Evolutionary conservation across 2,888 invertebrate genomes (phyloP), one percentile per base, ranked within the genome.

Genomic region (Operophtera brumata): DNA sequence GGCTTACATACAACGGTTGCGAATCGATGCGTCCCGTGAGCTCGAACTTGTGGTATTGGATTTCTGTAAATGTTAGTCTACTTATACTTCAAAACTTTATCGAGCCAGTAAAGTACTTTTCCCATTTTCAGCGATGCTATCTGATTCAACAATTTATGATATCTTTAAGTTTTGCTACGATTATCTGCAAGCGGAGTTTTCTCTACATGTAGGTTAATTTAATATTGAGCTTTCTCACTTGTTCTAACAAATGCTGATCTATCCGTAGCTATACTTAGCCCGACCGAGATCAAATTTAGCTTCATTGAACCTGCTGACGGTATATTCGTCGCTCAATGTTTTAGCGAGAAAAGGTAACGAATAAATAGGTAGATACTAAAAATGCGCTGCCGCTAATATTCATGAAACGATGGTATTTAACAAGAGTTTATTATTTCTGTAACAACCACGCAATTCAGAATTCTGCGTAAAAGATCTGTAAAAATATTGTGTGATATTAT

Each of bases 1-100:
- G 61, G 57, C 56, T 69, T 65, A 59, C 50, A 64, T 65, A 57
- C 51, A 66, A 67, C 67, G 61, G 64, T 64, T 54, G 66, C 56
- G 54, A 72, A 76, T 71, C 64, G 67, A 78, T 76, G 71, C 60
- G 66, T 74, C 73, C 75, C 77, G 52, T 40, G 70, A 71, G 71
- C 56, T 60, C 50, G 26, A 67, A 69, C 61, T 69, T 62, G 50
- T 42, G 56, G 61, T 58, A 68, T 71, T 65, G 60, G 59, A 60
- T 69, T 67, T 66, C 55, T 62, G 45, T n/a, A 65, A 64, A 66
- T 60, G 50, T 59, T 48, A 25, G 42, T 49, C 48, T 48, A 47
- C 47, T 30, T 57, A 20, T 20, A 44, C 54, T 57, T 47, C 42
- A 26, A 44, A 58, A 62, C 47, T 62, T 62, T 58, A 40, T 41